phyloP scores from a whole-genome alignment of 1,140 invertebrate species.

The Macrobrachium rosenbergii region DNA sequence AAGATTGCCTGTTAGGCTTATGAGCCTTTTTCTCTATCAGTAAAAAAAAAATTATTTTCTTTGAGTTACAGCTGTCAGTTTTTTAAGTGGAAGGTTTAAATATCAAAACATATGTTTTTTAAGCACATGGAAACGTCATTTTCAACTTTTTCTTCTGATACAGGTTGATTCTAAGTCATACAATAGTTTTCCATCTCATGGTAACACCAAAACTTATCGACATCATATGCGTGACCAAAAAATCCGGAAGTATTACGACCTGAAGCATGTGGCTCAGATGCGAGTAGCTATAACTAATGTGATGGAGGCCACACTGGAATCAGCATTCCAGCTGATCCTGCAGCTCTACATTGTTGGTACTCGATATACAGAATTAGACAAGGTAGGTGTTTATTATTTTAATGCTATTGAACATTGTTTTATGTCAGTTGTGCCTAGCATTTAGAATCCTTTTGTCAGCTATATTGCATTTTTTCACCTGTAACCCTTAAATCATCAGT shows the following conservation, averaged over 20 bases:
- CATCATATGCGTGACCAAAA: slow-evolving; percentile 65
- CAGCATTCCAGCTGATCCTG: slow-evolving; percentile 64
- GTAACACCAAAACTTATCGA: slow-evolving; percentile 63
- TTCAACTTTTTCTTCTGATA: background rate
- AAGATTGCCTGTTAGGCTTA: too few species aligned
- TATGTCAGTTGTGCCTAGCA: background rate
- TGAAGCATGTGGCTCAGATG: slow-evolving; percentile 66
- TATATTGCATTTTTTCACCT: too few species aligned
- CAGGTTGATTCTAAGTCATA: slow-evolving; percentile 64
- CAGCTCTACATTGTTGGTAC: slow-evolving; percentile 66
- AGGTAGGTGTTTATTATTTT: slow-evolving; percentile 40
- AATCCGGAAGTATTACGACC: slow-evolving; percentile 66
- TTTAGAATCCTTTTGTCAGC: too few species aligned
- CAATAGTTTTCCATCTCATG: slow-evolving; percentile 58
- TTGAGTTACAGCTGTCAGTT: too few species aligned
- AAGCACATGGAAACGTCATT: too few species aligned
- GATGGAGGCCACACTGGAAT: slow-evolving; percentile 66
- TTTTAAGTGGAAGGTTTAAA: too few species aligned
- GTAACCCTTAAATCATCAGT: too few species aligned
- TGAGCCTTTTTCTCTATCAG: too few species aligned
- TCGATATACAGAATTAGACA: slow-evolving; percentile 58
- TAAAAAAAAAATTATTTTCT: too few species aligned
- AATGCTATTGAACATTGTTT: background rate
- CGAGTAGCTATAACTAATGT: slow-evolving; percentile 65
- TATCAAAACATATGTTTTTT: too few species aligned